Percentiles rank a stretch among this genome's conserved stretches.
phyloP scores from a whole-genome alignment of 2,113 vertebrate genomes.

The Megaptera novaeangliae region DNA sequence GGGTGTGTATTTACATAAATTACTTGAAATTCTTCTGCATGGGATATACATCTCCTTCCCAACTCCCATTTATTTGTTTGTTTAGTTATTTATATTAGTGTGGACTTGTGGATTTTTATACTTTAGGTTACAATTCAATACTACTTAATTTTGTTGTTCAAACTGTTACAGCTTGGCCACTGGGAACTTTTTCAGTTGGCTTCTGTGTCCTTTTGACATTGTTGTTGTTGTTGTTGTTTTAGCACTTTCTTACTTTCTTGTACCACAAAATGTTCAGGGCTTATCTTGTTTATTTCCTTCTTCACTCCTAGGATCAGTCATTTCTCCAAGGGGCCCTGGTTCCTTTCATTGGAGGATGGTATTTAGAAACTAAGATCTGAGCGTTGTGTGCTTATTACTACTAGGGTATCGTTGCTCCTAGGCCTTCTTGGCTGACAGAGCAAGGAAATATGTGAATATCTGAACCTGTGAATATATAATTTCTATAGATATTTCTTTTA shows the following conservation, averaged over 20 bases:
- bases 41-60: not conserved
- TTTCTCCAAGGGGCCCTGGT: not conserved
- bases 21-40: not conserved
- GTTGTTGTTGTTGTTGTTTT: not conserved
- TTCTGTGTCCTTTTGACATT: not conserved
- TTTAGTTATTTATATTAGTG: not conserved
- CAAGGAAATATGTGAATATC: not conserved
- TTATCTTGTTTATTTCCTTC: not conserved
- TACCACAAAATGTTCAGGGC: not conserved
- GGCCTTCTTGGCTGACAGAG: not conserved
- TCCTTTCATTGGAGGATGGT: not conserved
- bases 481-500: not conserved
- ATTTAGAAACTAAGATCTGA: not conserved
- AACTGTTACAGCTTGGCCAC: not conserved
- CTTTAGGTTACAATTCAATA: not conserved
- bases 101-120: not conserved
- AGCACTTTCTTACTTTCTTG: not conserved
- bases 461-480: not conserved
- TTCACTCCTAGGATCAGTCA: not conserved
- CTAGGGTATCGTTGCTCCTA: not conserved
- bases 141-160: not conserved
- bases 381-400: not conserved
- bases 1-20: not conserved
- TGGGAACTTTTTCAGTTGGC: not conserved
- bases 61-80: not conserved